A percentile compares a stretch with the other conserved stretches of the same genome.
Conservation (phyloP, 2,113 vertebrate genomes). For the Zootoca vivipara region DNA sequence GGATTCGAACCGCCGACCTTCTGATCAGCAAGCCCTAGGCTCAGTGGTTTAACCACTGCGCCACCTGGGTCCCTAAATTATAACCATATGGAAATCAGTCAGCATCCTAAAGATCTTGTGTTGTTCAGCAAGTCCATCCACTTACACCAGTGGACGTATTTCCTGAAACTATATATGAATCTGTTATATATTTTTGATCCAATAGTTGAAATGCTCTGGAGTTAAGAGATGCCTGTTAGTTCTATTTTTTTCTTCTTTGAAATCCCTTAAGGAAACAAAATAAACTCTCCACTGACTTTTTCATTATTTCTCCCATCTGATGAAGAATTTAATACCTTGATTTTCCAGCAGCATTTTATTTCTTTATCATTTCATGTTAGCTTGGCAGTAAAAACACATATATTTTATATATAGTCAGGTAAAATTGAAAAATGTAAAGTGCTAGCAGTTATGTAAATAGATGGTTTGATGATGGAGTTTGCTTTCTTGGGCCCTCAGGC, state of each 20-base stretch:
- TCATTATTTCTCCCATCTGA: background rate
- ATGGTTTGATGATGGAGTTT: conserved; percentile 13
- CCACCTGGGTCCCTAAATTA: background rate
- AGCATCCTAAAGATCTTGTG: background rate
- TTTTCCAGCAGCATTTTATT: conserved; percentile 43
- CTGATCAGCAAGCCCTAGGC: no score
- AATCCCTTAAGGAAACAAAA: background rate
- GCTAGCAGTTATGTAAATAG: conserved; percentile 47
- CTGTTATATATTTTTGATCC: background rate
- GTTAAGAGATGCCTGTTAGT: conserved; percentile 10
- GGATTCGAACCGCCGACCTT: no score
- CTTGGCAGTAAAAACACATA: conserved; percentile 10
- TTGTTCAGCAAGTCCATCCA: background rate
- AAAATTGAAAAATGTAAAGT: conserved; percentile 54
- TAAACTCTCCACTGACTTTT: conserved; percentile 36
- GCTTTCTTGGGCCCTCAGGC: conserved; percentile 15
- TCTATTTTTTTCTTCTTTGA: conserved; percentile 13
- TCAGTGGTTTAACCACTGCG: no score
- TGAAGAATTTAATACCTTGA: conserved; percentile 23
- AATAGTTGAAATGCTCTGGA: background rate
- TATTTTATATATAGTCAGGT: conserved; percentile 27
- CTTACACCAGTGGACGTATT: background rate
- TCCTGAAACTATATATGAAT: background rate
- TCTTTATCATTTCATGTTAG: conserved; percentile 35
- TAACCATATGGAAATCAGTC: background rate